phyloP scores from a whole-genome alignment of 1,140 invertebrate species.

The Saccostrea cuccullata region DNA sequence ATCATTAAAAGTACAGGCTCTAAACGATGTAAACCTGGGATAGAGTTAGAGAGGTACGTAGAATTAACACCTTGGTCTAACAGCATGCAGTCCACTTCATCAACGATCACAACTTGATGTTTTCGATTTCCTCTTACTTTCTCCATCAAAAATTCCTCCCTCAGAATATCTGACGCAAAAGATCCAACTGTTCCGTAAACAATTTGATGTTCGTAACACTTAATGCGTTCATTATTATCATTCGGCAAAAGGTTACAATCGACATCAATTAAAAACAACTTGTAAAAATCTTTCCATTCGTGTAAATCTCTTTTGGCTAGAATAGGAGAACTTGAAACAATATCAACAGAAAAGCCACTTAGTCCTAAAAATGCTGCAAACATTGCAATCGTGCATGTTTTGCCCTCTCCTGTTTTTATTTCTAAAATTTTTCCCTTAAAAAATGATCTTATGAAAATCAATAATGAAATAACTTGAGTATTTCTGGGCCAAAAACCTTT shows the following conservation, averaged over 20 bases:
- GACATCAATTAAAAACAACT: neutral
- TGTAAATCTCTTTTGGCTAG: neutral
- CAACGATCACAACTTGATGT: conserved; percentile 15
- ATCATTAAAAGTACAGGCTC: conserved; percentile 43
- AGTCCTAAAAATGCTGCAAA: conserved; percentile 12
- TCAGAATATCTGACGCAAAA: conserved; percentile 38
- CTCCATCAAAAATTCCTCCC: conserved; percentile 12
- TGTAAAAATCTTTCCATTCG: conserved; percentile 25
- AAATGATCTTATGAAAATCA: neutral
- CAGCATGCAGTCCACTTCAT: conserved; percentile 35
- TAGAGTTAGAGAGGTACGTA: conserved; percentile 13
- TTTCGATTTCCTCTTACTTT: neutral
- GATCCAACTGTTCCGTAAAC: neutral
- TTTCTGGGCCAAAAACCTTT: neutral
- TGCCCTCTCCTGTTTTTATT: conserved; percentile 37
- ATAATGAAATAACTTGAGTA: neutral
- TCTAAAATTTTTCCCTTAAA: neutral
- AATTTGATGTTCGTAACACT: neutral
- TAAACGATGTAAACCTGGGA: conserved; percentile 15
- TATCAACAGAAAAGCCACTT: neutral
- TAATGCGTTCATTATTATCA: neutral
- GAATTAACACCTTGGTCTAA: conserved; percentile 35
- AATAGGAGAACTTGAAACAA: conserved; percentile 19
- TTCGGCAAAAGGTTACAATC: conserved; percentile 7
- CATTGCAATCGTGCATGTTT: conserved; percentile 12